These are phyloP conservation scores for Elaphurus davidianus DNA, from an alignment of 2,113 vertebrate genomes.

Conservation along the genomic window DNA sequence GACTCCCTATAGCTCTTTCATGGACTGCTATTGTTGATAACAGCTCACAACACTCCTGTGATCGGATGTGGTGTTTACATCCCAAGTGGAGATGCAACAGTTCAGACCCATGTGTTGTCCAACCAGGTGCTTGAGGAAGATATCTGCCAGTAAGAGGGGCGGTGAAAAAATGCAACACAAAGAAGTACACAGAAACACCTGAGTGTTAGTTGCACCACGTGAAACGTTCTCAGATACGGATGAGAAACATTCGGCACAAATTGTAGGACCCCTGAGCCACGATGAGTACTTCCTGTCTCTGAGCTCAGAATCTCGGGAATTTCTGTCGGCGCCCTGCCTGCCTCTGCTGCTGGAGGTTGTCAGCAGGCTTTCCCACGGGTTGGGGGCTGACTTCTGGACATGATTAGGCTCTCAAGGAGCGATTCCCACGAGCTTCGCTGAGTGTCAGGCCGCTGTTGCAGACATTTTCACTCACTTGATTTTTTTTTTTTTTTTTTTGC, in stretches of 20 bases:
- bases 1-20: neutral
- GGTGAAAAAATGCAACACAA: accelerated
- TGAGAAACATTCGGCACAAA: conserved; percentile 7
- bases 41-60: neutral
- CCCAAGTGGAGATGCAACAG: neutral
- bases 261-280: neutral
- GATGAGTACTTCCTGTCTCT: neutral
- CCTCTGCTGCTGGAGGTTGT: neutral
- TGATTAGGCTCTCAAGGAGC: neutral
- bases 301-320: neutral
- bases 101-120: neutral
- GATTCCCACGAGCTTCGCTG: neutral
- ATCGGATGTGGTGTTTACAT: neutral
- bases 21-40: neutral
- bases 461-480: conserved; percentile 28
- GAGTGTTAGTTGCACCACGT: neutral
- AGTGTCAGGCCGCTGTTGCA: neutral
- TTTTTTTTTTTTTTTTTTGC: neutral
- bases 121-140: neutral
- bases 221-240: neutral
- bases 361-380: neutral
- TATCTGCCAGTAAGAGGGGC: accelerated
- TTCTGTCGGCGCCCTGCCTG: neutral
- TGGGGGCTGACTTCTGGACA: neutral
- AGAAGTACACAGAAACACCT: accelerated